Percentiles rank a stretch among this genome's conserved stretches.
These are phyloP conservation scores for Lepisosteus oculatus DNA, from an alignment of 2,113 vertebrate genomes.

Conservation along the genomic window DNA sequence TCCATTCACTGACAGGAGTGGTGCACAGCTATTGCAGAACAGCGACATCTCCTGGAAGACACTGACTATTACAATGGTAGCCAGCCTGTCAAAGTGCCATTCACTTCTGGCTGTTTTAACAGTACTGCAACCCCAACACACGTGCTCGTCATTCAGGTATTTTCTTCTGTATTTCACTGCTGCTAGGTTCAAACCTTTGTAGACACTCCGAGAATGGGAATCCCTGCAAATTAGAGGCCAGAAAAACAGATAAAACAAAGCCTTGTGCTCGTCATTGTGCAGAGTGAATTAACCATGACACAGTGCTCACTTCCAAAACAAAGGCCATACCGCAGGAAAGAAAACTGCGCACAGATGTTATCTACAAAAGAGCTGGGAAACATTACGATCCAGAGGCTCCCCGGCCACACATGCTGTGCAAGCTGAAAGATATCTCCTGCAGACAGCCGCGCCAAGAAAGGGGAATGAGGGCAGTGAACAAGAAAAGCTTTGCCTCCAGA, in stretches of 20 bases:
- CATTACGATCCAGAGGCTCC: slow-evolving; percentile 9
- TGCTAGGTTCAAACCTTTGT: too few species aligned
- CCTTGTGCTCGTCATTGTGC: slow-evolving; percentile 9
- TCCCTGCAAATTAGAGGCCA: slow-evolving; percentile 32
- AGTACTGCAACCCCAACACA: not conserved
- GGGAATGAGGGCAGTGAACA: not conserved
- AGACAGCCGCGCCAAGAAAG: not conserved
- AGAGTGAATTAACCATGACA: slow-evolving; percentile 29
- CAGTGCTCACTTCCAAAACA: slow-evolving; percentile 41
- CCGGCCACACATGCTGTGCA: slow-evolving; percentile 54
- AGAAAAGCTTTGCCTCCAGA: not conserved
- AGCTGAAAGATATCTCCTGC: slow-evolving; percentile 31
- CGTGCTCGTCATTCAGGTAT: too few species aligned
- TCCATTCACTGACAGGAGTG: too few species aligned
- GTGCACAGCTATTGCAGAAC: not conserved
- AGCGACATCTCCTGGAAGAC: slow-evolving; percentile 3
- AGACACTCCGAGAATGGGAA: not conserved
- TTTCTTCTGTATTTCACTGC: too few species aligned
- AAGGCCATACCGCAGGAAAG: slow-evolving; percentile 40
- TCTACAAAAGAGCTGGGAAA: slow-evolving; percentile 38
- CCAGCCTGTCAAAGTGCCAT: too few species aligned
- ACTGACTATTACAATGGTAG: too few species aligned
- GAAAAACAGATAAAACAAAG: slow-evolving; percentile 36
- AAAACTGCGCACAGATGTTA: slow-evolving; percentile 70
- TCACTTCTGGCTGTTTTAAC: not conserved